A percentile compares a stretch with the other conserved stretches of the same genome.
phyloP scores from a whole-genome alignment of 2,113 vertebrate genomes.

The Riparia riparia region DNA sequence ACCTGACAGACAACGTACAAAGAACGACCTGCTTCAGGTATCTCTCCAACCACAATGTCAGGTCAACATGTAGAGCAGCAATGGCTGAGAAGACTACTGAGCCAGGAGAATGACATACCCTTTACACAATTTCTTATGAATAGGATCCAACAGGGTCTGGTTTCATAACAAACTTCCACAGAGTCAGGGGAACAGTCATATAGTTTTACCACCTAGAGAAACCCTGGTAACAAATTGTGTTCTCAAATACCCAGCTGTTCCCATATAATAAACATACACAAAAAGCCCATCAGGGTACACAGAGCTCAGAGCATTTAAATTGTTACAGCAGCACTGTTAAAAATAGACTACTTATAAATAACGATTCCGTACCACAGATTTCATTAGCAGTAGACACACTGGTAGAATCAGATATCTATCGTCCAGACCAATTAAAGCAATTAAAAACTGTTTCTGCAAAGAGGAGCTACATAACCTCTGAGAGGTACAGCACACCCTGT shows the following conservation, averaged over 20 bases:
- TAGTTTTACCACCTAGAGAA: background rate
- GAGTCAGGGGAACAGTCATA: background rate
- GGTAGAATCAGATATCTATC: background rate
- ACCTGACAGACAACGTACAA: background rate
- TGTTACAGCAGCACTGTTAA: constrained; percentile 4
- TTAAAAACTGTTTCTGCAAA: background rate
- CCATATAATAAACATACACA: background rate
- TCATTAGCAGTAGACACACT: background rate
- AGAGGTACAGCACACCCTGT: background rate
- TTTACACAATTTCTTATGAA: background rate
- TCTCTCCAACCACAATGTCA: background rate
- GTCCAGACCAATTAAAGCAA: background rate
- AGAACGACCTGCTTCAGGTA: background rate
- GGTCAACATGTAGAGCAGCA: background rate
- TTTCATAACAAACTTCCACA: background rate
- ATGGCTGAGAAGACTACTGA: background rate
- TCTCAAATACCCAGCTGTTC: background rate
- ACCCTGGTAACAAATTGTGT: background rate
- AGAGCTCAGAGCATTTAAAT: background rate
- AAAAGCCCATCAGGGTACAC: background rate
- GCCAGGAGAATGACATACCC: background rate
- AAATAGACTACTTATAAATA: constrained; percentile 30
- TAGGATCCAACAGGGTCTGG: background rate
- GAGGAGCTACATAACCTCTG: background rate
- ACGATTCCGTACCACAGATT: background rate